Evolutionary conservation across 2,888 invertebrate genomes (phyloP).

Genomic region (Bimastos eiseni): DNA sequence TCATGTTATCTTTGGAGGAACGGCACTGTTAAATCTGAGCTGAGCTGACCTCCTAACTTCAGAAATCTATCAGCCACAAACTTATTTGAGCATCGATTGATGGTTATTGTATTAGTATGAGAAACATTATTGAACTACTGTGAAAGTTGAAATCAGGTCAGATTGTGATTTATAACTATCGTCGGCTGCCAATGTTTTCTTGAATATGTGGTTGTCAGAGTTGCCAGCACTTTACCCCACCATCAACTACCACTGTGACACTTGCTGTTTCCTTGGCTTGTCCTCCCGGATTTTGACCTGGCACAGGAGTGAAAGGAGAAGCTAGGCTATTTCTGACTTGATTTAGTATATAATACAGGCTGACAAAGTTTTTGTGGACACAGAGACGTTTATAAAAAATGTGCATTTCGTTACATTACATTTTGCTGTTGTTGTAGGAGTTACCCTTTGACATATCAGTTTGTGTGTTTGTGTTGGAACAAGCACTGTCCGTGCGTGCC

Average conservation of each 20-base stretch:
- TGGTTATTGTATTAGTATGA: background rate
- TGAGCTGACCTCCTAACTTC: background rate
- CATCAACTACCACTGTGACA: no score
- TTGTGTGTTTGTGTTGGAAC: constrained; percentile 98
- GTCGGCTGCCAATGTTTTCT: background rate
- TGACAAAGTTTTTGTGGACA: no score
- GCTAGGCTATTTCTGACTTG: no score
- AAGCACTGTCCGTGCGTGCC: constrained; percentile 96
- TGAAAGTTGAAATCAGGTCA: background rate
- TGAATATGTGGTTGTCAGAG: background rate
- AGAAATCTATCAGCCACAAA: background rate
- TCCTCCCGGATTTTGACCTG: no score
- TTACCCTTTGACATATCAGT: constrained; percentile 96
- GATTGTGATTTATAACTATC: background rate
- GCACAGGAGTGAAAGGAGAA: no score
- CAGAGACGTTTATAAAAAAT: no score
- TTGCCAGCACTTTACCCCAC: no score
- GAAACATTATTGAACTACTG: background rate
- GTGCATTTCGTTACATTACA: no score
- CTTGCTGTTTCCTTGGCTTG: no score
- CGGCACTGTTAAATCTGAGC: background rate
- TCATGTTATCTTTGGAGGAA: background rate
- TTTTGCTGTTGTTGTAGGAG: constrained; percentile 63
- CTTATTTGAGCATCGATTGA: background rate
- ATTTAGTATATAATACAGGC: no score